Evolutionary conservation across 2,113 vertebrate genomes (phyloP).

Genomic region (Ginglymostoma cirratum): DNA sequence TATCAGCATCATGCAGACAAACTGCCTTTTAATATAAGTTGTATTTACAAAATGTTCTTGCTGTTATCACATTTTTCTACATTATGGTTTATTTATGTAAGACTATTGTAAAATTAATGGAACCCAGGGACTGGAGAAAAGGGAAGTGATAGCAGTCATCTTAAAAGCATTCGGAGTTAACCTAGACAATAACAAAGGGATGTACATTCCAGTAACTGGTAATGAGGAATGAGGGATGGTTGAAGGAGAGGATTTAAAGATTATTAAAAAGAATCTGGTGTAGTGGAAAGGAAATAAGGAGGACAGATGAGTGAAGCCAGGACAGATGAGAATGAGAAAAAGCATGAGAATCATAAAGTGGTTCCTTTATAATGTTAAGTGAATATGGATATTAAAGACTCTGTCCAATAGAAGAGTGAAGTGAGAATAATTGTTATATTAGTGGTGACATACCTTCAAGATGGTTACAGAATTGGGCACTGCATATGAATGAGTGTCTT

Average conservation of each 20-base stretch:
- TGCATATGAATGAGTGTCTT: neutral
- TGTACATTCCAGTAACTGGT: constrained; percentile 21
- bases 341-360: neutral
- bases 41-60: constrained; percentile 48
- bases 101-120: constrained; percentile 45
- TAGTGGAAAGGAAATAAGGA: constrained; percentile 17
- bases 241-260: neutral
- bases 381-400: neutral
- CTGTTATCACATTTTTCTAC: constrained; percentile 45
- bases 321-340: neutral
- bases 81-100: constrained; percentile 46
- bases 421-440: neutral
- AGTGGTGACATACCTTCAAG: neutral
- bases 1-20: constrained; percentile 43
- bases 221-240: neutral
- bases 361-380: neutral
- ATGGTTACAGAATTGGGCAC: neutral
- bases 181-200: constrained; percentile 26
- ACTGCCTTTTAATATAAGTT: constrained; percentile 44
- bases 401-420: neutral
- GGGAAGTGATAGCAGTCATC: constrained; percentile 40
- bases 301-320: constrained; percentile 27
- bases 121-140: constrained; percentile 42
- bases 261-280: constrained; percentile 8
- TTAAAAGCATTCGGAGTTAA: constrained; percentile 44